Conservation (phyloP, 1,140 invertebrate species). For the Uloborus diversus region DNA sequence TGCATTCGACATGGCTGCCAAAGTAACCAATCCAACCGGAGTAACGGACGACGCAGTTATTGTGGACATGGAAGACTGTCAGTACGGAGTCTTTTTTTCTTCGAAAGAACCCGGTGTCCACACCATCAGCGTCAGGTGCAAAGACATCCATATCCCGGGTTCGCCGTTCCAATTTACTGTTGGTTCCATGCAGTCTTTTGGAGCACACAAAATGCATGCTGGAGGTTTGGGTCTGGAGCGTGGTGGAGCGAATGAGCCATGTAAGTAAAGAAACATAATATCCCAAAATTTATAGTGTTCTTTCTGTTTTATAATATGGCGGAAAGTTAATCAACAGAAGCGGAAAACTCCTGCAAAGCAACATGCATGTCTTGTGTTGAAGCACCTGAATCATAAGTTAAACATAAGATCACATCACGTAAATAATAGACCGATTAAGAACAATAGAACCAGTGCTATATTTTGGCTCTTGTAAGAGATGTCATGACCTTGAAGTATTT, state of each 20-base stretch:
- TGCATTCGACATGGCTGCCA: conserved; percentile 88
- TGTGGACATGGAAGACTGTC: conserved; percentile 89
- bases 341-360: no score
- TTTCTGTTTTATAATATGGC: no score
- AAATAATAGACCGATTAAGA: no score
- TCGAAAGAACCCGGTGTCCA: conserved; percentile 96
- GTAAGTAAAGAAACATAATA: conserved; percentile 62
- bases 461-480: no score
- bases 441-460: no score
- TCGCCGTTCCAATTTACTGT: conserved; percentile 71
- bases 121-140: conserved; percentile 94
- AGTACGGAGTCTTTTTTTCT: conserved; percentile 96
- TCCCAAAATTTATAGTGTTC: neutral
- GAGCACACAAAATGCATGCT: conserved; percentile 79
- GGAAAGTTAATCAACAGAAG: no score
- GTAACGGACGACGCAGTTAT: conserved; percentile 90
- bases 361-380: no score
- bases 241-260: conserved; percentile 79
- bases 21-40: conserved; percentile 90
- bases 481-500: no score
- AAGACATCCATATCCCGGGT: conserved; percentile 93
- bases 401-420: no score
- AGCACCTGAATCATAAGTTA: no score
- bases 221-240: conserved; percentile 91
- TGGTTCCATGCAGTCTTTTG: conserved; percentile 77